These are phyloP conservation scores for roundworm (Caenorhabditis elegans) DNA, from an alignment of 1,140 invertebrate species.

Conservation along the genomic window DNA sequence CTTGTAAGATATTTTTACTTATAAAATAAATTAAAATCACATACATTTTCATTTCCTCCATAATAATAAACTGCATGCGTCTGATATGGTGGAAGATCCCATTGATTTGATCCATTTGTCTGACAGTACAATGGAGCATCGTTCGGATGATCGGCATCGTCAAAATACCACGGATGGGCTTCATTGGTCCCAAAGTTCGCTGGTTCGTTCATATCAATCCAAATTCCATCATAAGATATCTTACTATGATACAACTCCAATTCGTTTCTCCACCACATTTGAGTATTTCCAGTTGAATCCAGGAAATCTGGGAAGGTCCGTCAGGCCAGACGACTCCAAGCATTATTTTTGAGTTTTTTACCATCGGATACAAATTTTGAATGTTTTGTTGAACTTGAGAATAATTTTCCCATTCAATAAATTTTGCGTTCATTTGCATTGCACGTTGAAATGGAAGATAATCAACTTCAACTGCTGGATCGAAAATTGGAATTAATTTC, in stretches of 20 bases:
- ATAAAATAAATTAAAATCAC: too few species aligned
- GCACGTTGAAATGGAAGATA: slow-evolving; percentile 47
- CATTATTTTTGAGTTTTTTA: slow-evolving; percentile 54
- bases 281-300: slow-evolving; percentile 48
- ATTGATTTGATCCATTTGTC: slow-evolving; percentile 44
- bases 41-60: background rate
- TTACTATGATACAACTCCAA: slow-evolving; percentile 39
- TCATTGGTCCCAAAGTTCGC: slow-evolving; percentile 56
- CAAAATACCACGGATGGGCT: slow-evolving; percentile 51
- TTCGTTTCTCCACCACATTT: slow-evolving; percentile 50
- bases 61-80: slow-evolving; percentile 42
- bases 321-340: slow-evolving; percentile 66
- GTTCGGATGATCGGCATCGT: slow-evolving; percentile 40
- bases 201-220: slow-evolving; percentile 63
- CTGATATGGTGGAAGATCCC: slow-evolving; percentile 57
- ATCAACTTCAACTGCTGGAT: slow-evolving; percentile 51
- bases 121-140: slow-evolving; percentile 32
- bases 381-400: slow-evolving; percentile 40
- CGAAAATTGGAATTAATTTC: slow-evolving; percentile 46
- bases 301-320: slow-evolving; percentile 66
- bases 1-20: too few species aligned
- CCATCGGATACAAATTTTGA: slow-evolving; percentile 49
- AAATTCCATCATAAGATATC: slow-evolving; percentile 54
- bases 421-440: slow-evolving; percentile 28
- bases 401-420: slow-evolving; percentile 50